Evolutionary conservation across 2,113 vertebrate species (phyloP).

Genomic region (Sula dactylatra): DNA sequence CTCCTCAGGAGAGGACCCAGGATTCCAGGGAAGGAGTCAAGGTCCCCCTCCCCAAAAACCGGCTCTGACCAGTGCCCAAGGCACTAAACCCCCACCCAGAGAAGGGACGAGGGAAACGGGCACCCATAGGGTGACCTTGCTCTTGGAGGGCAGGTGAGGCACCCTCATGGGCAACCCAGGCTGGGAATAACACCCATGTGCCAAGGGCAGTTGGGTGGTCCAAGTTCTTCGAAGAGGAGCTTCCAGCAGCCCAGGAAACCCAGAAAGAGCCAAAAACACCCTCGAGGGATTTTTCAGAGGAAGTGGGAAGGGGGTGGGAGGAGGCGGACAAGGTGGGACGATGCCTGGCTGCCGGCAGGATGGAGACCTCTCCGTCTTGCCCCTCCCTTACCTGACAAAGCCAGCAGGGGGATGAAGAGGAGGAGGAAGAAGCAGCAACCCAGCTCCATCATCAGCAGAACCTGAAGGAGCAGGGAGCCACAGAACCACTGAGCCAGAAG

Average conservation of each 20-base stretch:
- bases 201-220: neutral
- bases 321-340: neutral
- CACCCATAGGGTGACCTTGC: neutral
- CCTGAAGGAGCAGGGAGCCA: neutral
- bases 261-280: neutral
- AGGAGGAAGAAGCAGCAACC: neutral
- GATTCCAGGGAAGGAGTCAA: neutral
- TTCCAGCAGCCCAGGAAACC: neutral
- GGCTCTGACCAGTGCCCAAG: neutral
- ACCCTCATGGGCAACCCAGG: neutral
- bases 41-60: no score
- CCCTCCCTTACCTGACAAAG: neutral
- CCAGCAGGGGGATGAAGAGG: neutral
- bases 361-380: neutral
- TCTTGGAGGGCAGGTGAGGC: neutral
- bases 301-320: neutral
- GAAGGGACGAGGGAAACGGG: no score
- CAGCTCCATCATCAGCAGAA: neutral
- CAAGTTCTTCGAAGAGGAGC: neutral
- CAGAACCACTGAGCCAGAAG: neutral
- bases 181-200: no score
- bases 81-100: neutral
- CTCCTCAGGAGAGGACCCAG: no score
- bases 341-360: accelerated
- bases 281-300: neutral